Evolutionary conservation across 2,888 invertebrate species (phyloP), one percentile per base, ranked within the genome.

Genomic region (Sesamia inferens): DNA sequence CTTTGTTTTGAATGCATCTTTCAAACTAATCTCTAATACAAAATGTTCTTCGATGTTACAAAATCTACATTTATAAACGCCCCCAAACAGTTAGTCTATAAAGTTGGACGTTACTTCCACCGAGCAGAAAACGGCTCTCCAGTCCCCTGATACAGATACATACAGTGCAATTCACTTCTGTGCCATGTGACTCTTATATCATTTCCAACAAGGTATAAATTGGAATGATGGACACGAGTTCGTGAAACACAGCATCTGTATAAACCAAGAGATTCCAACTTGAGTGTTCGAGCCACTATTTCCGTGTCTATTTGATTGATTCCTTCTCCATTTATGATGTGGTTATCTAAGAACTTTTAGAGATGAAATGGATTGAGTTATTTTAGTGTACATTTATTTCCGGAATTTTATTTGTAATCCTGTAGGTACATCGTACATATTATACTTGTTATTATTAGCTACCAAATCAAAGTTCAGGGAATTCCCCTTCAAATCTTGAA

Each of bases 41-140:
- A 5, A 42, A 44, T 14, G 64, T n/a, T 72, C 14, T 5, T 8
- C 11, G 5, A 7, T 14, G 22, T 63, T 55, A 80, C 48, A 48
- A 62, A 59, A 57, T 66, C 47, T 63, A 66, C n/a, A n/a, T n/a
- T n/a, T n/a, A 61, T 16, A 70, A 79, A 65, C 16, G 55, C 59
- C 51, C n/a, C 62, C 54, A 42, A 31, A 51, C 22, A 75, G 74
- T 65, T 55, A 64, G 68, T 77, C 76, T 61, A 73, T 75, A 82
- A 76, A 84, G 54, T 82, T 80, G 69, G 70, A 70, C 59, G 69
- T 78, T 68, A 71, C 59, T 74, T 71, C 70, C 76, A n/a, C 64
- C 65, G 48, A 55, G 65, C 48, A 66, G 73, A 63, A 80, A 85
- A 74, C 57, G 74, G 71, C 64, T 65, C 58, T 39, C 42, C 74